phyloP scores from a whole-genome alignment of 2,888 invertebrate species.

The Ceraclea dissimilis region DNA sequence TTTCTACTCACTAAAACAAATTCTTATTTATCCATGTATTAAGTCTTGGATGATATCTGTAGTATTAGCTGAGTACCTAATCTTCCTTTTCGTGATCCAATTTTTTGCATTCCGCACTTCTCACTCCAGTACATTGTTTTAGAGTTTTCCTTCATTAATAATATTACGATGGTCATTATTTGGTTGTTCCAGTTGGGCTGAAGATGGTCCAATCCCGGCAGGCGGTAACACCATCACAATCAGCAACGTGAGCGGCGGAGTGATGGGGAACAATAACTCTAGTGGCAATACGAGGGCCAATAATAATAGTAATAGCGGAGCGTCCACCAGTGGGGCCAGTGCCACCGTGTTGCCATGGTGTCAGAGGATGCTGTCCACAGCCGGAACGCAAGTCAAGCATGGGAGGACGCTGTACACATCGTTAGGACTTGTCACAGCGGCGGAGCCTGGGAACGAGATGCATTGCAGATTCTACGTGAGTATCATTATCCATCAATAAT shows the following conservation, averaged over 20 bases:
- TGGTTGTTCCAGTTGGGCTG: slow-evolving; percentile 16
- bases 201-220: slow-evolving; percentile 1
- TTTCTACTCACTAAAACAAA: no score
- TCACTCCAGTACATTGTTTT: no score
- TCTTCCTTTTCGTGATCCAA: not conserved
- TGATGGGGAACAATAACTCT: not conserved
- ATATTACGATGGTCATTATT: no score
- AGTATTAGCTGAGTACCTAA: no score
- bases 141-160: no score
- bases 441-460: slow-evolving; percentile 74
- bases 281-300: not conserved
- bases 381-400: slow-evolving; percentile 66
- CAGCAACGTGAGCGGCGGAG: not conserved
- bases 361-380: slow-evolving; percentile 59
- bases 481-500: slow-evolving; percentile 26
- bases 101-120: no score
- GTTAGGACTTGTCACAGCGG: slow-evolving; percentile 72
- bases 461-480: slow-evolving; percentile 85
- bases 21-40: no score
- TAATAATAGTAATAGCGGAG: not conserved
- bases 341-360: slow-evolving; percentile 39
- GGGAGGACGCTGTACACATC: slow-evolving; percentile 69
- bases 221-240: not conserved
- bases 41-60: no score
- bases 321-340: not conserved